Evolutionary conservation across 2,888 invertebrate species (phyloP), one percentile per base, ranked within the genome.

Genomic region (Ceratothoa steindachneri): DNA sequence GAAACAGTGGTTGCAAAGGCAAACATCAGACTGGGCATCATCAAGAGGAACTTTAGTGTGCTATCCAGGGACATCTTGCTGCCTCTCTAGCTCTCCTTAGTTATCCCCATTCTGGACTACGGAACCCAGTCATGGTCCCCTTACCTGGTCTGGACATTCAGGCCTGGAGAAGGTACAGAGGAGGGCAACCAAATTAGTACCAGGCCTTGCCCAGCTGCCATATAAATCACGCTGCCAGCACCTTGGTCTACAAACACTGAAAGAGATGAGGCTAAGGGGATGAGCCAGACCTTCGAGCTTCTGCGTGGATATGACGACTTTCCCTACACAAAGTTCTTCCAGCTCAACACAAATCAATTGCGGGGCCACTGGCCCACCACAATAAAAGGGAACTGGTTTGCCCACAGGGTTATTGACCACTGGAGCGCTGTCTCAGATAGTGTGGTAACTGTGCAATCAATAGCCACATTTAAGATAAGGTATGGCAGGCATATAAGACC

Each of bases 271-370:
- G 30, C n/a, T 2, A 5, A 29, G 31, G 31, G 67, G 30, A 30
- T 67, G 67, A 67, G 7, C 7, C 4, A 67, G 31, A 19, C 19
- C 7, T 67, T 15, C n/a, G 30, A 67, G 19, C 15, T 67, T 7
- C 60, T 60, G n/a, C 60, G 30, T 30, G 30, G 67, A 19, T 30
- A 67, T 67, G 67, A 67, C 5, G 67, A 67, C 41, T 19, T 67
- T 31, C 67, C 30, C 1, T 29, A 19, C 30, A 15, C 67, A 12
- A 67, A 22, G 2, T 67, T 67, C 19, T 67, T 31, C 67, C 2
- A 30, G 15, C n/a, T 5, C 4, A 67, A 19, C 67, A 30, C 30
- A 30, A 67, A 29, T 22, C 24, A 67, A 15, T 22, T 67, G 30
- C 5, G n/a, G 30, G 31, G 22, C 29, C 67, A 19, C 5, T 67